Conservation (phyloP, 2,113 vertebrate genomes). For the Atherinomorus stipes region DNA sequence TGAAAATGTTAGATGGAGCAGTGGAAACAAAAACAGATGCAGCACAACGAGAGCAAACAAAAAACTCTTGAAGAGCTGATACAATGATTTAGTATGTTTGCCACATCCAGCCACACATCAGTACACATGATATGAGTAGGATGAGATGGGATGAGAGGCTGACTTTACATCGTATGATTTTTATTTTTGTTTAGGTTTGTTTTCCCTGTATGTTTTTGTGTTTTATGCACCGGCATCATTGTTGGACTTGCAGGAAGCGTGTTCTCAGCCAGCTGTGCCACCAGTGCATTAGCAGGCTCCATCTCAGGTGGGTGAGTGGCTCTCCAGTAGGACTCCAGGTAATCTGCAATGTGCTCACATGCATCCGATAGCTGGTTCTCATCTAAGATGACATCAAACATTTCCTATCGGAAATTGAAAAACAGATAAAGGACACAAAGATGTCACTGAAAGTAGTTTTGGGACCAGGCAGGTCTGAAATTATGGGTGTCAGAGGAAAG, state of each 20-base stretch:
- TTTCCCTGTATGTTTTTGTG: neutral
- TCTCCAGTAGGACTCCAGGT: constrained; percentile 98
- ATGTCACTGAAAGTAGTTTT: neutral
- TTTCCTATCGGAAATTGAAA: constrained; percentile 83
- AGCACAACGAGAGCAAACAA: constrained; percentile 8
- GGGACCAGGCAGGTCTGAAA: neutral
- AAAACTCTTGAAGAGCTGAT: constrained; percentile 6
- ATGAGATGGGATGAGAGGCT: constrained; percentile 44
- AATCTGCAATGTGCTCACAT: constrained; percentile 97
- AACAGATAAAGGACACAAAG: neutral
- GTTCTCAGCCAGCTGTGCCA: constrained; percentile 90
- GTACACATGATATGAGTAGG: constrained; percentile 21
- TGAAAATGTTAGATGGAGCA: constrained; percentile 71
- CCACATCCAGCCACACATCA: constrained; percentile 17
- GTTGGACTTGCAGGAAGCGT: constrained; percentile 88
- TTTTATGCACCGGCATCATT: constrained; percentile 70
- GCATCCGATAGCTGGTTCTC: constrained; percentile 98
- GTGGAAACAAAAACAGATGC: constrained; percentile 27
- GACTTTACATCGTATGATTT: neutral
- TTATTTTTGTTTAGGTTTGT: neutral
- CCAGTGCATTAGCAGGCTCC: constrained; percentile 87
- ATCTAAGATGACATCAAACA: constrained; percentile 97
- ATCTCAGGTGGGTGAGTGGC: constrained; percentile 95
- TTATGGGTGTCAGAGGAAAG: neutral
- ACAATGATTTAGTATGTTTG: constrained; percentile 2